These are phyloP conservation scores for Urocitellus parryii DNA, from an alignment of 2,113 vertebrate genomes.

Conservation along the genomic window DNA sequence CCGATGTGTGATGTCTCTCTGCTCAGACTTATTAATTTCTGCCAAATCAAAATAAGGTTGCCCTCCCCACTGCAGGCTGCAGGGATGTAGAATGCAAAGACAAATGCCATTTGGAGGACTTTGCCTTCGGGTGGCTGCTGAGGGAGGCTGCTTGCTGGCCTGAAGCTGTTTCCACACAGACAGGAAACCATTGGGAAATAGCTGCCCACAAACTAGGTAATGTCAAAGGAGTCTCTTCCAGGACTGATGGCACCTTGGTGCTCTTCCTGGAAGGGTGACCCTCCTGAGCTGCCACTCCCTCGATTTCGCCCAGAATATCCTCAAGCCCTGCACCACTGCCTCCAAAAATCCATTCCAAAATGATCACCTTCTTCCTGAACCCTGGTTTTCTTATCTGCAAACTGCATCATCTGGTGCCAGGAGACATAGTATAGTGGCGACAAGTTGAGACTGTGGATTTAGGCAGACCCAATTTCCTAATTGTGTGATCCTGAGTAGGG, in stretches of 20 bases:
- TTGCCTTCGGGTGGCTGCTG: slow-evolving; percentile 15
- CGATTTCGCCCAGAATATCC: background rate
- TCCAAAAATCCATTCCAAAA: background rate
- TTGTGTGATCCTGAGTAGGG: background rate
- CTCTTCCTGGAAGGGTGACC: background rate
- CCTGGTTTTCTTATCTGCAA: slow-evolving; percentile 3
- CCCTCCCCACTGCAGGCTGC: slow-evolving; percentile 59
- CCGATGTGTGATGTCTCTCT: slow-evolving; percentile 81
- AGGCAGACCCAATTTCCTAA: background rate
- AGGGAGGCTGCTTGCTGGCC: background rate
- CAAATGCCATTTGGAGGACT: slow-evolving; percentile 79
- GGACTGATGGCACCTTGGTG: background rate
- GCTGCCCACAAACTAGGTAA: background rate
- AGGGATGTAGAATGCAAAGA: slow-evolving; percentile 84
- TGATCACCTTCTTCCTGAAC: background rate
- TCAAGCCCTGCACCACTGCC: background rate
- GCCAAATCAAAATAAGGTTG: slow-evolving; percentile 86
- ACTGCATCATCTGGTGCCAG: background rate
- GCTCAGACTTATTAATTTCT: slow-evolving; percentile 87
- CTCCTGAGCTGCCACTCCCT: background rate
- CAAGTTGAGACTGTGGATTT: background rate
- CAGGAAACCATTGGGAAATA: background rate
- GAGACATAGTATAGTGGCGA: background rate
- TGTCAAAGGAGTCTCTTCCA: background rate
- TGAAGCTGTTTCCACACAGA: background rate